Conservation (phyloP, 2,113 vertebrate species). For the Agapornis roseicollis region DNA sequence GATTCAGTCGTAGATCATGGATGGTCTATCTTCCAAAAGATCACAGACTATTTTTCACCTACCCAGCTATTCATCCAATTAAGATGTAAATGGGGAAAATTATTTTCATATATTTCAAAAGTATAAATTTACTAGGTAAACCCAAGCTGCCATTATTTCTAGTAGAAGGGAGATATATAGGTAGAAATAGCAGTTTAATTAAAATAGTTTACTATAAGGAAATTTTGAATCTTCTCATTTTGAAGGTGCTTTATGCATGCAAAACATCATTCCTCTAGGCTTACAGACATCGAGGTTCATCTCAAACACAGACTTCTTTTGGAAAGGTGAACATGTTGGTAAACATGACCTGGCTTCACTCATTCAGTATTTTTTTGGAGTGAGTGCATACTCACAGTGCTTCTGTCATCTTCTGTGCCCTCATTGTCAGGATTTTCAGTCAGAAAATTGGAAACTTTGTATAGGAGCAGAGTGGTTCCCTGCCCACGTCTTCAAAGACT, state of each 20-base stretch:
- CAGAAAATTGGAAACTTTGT: background rate
- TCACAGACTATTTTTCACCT: background rate
- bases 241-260: background rate
- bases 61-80: background rate
- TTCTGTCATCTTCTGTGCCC: background rate
- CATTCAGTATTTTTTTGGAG: background rate
- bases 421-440: background rate
- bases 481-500: background rate
- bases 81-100: background rate
- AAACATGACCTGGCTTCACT: background rate
- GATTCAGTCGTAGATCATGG: constrained; percentile 8
- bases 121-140: background rate
- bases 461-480: background rate
- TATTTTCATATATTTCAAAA: background rate
- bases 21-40: background rate
- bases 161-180: background rate
- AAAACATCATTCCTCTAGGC: background rate
- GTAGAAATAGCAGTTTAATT: background rate
- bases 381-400: background rate
- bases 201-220: background rate
- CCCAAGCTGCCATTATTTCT: background rate
- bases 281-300: background rate
- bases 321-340: background rate
- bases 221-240: background rate
- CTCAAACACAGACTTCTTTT: background rate